Evolutionary conservation across 2,797 vertebrate species (phyloP).

Genomic region (Telmatherina bonti): DNA sequence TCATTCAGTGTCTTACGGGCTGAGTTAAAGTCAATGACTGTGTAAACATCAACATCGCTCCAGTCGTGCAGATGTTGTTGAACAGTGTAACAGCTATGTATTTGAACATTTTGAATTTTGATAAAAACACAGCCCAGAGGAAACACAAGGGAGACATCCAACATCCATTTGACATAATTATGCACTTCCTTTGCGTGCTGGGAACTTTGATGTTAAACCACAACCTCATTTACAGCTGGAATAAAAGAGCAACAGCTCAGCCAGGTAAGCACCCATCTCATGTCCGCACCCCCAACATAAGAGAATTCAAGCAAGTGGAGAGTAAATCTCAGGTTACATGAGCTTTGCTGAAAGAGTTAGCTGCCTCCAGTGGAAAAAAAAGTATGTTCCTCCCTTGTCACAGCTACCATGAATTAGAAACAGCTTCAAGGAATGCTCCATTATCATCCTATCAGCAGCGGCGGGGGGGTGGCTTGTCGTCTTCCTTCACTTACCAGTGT

Average conservation of each 20-base stretch:
- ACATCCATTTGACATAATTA: conserved; percentile 25
- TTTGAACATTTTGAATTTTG: conserved; percentile 25
- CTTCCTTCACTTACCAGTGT: conserved; percentile 60
- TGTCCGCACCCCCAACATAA: conserved; percentile 54
- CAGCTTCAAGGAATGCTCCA: conserved; percentile 77
- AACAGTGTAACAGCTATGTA: background rate
- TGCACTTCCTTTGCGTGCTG: conserved; percentile 6
- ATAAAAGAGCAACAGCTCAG: conserved; percentile 43
- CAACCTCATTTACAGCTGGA: conserved; percentile 14
- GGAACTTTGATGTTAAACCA: conserved; percentile 23
- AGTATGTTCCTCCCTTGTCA: conserved; percentile 70
- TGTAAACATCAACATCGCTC: conserved; percentile 46
- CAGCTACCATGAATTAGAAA: conserved; percentile 78
- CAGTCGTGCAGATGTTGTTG: conserved; percentile 4
- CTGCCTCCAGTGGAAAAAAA: conserved; percentile 56
- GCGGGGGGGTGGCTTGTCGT: conserved; percentile 72
- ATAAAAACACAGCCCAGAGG: conserved; percentile 22
- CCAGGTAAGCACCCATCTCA: conserved; percentile 59
- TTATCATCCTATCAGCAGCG: conserved; percentile 77
- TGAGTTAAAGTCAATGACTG: conserved; percentile 47
- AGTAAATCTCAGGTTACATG: conserved; percentile 76
- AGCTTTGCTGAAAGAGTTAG: conserved; percentile 60
- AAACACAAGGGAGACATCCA: conserved; percentile 21
- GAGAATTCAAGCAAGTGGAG: conserved; percentile 55
- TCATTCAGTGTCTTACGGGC: conserved; percentile 67